Percentiles rank a stretch among this genome's conserved stretches.
These are phyloP conservation scores for Epicampocera succincta DNA, from an alignment of 2,888 invertebrate genomes.

Conservation along the genomic window DNA sequence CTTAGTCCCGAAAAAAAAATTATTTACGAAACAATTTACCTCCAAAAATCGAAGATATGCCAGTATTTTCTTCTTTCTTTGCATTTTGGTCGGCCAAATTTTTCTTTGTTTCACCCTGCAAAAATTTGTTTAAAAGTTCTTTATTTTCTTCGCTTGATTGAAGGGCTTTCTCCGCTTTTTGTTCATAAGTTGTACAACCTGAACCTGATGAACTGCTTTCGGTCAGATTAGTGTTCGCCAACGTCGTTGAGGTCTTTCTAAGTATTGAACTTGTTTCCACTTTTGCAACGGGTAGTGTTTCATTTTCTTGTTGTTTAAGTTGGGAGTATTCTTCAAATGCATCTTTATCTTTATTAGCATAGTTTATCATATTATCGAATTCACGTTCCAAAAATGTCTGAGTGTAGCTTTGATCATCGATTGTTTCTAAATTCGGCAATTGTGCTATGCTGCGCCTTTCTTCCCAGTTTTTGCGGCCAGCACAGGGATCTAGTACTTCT, in stretches of 20 bases:
- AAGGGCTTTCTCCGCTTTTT: conserved; percentile 70
- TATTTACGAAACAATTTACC: conserved; percentile 76
- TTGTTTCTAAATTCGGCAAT: conserved; percentile 82
- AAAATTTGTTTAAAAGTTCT: conserved; percentile 31
- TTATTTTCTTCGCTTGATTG: conserved; percentile 8
- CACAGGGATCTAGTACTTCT: conserved; percentile 83
- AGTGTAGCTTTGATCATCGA: conserved; percentile 79
- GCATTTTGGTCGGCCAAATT: conserved; percentile 12
- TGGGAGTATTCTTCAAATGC: conserved; percentile 48
- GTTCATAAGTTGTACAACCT: conserved; percentile 84
- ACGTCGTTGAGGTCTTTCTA: conserved; percentile 38
- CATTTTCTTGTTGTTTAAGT: conserved; percentile 4
- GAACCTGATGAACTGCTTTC: conserved; percentile 86
- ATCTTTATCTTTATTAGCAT: conserved; percentile 43
- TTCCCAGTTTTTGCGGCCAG: conserved; percentile 81
- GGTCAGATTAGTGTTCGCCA: conserved; percentile 81
- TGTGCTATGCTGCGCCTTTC: conserved; percentile 82
- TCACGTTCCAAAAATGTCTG: conserved; percentile 75
- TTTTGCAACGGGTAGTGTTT: background rate
- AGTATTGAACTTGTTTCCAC: background rate
- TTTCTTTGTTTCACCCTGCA: conserved; percentile 43
- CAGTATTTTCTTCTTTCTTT: conserved; percentile 74
- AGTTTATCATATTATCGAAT: conserved; percentile 68
- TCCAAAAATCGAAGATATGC: conserved; percentile 81
- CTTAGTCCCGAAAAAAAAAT: too few relatives aligned